These are phyloP conservation scores for Leptogaster cylindrica DNA, from an alignment of 2,888 invertebrate species.

Conservation along the genomic window DNA sequence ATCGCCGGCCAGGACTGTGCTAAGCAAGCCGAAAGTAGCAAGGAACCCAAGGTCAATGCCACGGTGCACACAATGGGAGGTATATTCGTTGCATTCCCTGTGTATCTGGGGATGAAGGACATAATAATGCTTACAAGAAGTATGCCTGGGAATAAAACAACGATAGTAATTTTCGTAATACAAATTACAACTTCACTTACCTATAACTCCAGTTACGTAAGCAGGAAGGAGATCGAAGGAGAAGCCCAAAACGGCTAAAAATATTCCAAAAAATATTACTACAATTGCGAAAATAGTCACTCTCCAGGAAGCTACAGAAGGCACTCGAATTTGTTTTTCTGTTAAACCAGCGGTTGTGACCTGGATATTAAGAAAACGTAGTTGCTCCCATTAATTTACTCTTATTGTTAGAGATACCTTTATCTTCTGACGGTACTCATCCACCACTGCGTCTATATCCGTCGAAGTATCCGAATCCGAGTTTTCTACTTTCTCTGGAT, in stretches of 20 bases:
- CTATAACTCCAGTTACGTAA: constrained; percentile 55
- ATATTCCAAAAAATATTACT: constrained; percentile 55
- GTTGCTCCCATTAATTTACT: too few species aligned
- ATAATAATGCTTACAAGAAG: constrained; percentile 58
- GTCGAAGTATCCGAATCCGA: constrained; percentile 76
- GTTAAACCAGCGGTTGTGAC: constrained; percentile 61
- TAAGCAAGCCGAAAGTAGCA: constrained; percentile 57
- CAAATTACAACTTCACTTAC: constrained; percentile 49
- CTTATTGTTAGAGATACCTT: too few species aligned
- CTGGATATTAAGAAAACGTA: constrained; percentile 46
- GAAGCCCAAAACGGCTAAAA: constrained; percentile 55
- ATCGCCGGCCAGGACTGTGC: constrained; percentile 61
- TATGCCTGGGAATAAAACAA: constrained; percentile 50
- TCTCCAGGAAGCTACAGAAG: constrained; percentile 59
- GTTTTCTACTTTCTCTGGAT: constrained; percentile 59
- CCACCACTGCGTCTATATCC: constrained; percentile 78
- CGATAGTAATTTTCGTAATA: not conserved
- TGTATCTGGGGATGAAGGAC: constrained; percentile 60
- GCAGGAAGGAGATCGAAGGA: constrained; percentile 55
- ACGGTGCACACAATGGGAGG: constrained; percentile 57
- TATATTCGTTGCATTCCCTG: constrained; percentile 56
- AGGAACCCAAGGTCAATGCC: constrained; percentile 54
- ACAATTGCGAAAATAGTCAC: constrained; percentile 58
- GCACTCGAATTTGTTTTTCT: constrained; percentile 59
- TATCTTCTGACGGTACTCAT: constrained; percentile 75